Conservation (phyloP, 2,113 vertebrate genomes). For the Machaerirhynchus nigripectus region DNA sequence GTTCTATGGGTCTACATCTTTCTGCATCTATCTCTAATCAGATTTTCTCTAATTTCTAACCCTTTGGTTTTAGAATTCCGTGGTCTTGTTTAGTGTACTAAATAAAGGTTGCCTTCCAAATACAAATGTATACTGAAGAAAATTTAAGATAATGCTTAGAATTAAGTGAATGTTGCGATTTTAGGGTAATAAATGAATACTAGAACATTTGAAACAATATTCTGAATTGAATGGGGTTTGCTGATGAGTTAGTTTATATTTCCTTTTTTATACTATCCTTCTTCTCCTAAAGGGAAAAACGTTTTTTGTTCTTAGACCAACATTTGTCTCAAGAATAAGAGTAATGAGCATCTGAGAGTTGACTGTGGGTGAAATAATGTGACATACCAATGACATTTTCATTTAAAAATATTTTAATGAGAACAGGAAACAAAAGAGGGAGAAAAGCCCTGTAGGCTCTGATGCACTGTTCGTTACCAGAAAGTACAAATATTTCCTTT, state of each 20-base stretch:
- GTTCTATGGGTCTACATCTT: neutral
- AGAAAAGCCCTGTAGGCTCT: neutral
- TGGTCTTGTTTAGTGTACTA: neutral
- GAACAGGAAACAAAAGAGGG: neutral
- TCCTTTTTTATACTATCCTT: neutral
- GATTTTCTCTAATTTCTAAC: neutral
- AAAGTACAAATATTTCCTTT: slow-evolving; percentile 7
- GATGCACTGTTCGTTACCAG: neutral
- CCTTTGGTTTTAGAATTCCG: neutral
- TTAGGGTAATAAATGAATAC: neutral
- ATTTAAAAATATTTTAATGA: slow-evolving; percentile 60
- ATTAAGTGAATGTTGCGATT: neutral
- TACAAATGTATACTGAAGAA: neutral
- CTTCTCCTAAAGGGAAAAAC: neutral
- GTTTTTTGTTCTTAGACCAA: neutral
- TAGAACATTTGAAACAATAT: neutral
- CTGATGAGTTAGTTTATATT: neutral
- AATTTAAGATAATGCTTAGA: neutral
- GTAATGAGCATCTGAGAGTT: slow-evolving; percentile 28
- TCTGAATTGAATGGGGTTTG: neutral
- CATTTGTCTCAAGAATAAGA: slow-evolving; percentile 11
- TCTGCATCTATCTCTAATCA: neutral
- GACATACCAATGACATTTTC: slow-evolving; percentile 55
- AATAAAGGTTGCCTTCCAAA: neutral
- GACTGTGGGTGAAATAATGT: slow-evolving; percentile 30